Evolutionary conservation across 2,113 vertebrate species (phyloP), one percentile per base, ranked within the genome.

Genomic region (Chloebia gouldiae): DNA sequence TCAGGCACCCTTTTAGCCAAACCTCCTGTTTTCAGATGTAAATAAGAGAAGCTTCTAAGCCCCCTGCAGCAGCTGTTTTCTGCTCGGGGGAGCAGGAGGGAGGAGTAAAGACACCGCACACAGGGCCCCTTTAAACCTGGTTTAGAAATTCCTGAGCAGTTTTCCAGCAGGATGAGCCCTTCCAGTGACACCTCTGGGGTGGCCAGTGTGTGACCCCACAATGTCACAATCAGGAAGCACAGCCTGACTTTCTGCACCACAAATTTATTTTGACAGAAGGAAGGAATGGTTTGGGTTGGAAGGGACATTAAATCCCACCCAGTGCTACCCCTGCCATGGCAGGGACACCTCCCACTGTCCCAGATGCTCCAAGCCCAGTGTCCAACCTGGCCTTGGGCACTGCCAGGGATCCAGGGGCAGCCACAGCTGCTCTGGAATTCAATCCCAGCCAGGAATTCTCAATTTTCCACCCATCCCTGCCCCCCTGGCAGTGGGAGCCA

Each of bases 141-240:
- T 2, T 59, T 17, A 2, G 1, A 3, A 56, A 56, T 9, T 57
- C 39, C 15, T 1, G 0, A 35, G 65, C 22, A 6, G 7, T 18
- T 78, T 57, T 8, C 15, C 37, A 2, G 37, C 53, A 8, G 64
- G 45, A 25, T 23, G 10, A 22, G 25, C 70, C 61, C 2, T 3
- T 22, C 39, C 56, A 22, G 64, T 2, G 27, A 11, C n/a, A 39
- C 7, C 65, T 7, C 61, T 3, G 13, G 13, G 30, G 60, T 20
- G 53, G 17, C 13, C 44, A 17, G 22, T 13, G 22, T 47, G 47
- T 47, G 50, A 14, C 35, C 40, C 59, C 72, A 7, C 20, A 5
- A 1, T 6, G 0, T 6, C 20, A 51, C 6, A 1, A 56, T 5
- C 22, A 22, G 68, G 2, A 12, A 31, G 13, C 4, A 45, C 11